These are phyloP conservation scores for Prionace glauca DNA, from an alignment of 2,797 vertebrate genomes.

Conservation along the genomic window DNA sequence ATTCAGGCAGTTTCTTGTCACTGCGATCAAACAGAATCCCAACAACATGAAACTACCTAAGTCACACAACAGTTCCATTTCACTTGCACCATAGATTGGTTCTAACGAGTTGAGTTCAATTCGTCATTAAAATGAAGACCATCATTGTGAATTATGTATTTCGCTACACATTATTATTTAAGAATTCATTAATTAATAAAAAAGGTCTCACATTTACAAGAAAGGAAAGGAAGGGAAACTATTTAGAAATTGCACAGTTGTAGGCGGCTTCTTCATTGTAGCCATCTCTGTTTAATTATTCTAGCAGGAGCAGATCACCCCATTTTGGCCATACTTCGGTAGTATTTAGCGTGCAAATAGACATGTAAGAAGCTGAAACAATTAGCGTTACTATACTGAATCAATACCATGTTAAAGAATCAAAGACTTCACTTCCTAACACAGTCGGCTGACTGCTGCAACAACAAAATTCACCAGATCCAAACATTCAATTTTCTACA, in stretches of 20 bases:
- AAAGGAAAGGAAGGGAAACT: background rate
- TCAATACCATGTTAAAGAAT: background rate
- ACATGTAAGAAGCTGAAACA: background rate
- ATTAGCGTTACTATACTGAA: background rate
- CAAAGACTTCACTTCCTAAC: background rate
- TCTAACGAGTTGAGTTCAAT: background rate
- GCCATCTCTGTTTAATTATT: background rate
- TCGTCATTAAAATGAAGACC: background rate
- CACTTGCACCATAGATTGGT: background rate
- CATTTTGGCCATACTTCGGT: background rate
- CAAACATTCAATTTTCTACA: background rate
- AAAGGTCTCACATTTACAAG: background rate
- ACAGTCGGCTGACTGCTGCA: background rate
- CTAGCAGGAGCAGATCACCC: background rate
- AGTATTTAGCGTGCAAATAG: background rate
- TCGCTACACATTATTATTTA: background rate
- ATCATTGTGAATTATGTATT: background rate
- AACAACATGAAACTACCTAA: slow-evolving; percentile 91
- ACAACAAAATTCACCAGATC: background rate
- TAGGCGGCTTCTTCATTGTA: too few relatives aligned
- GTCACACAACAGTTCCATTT: slow-evolving; percentile 63
- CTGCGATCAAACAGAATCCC: slow-evolving; percentile 71
- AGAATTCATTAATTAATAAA: background rate
- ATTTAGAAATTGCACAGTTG: background rate
- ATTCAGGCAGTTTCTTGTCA: slow-evolving; percentile 78